phyloP scores from a whole-genome alignment of 2,113 vertebrate species.

The Edolisoma coerulescens region DNA sequence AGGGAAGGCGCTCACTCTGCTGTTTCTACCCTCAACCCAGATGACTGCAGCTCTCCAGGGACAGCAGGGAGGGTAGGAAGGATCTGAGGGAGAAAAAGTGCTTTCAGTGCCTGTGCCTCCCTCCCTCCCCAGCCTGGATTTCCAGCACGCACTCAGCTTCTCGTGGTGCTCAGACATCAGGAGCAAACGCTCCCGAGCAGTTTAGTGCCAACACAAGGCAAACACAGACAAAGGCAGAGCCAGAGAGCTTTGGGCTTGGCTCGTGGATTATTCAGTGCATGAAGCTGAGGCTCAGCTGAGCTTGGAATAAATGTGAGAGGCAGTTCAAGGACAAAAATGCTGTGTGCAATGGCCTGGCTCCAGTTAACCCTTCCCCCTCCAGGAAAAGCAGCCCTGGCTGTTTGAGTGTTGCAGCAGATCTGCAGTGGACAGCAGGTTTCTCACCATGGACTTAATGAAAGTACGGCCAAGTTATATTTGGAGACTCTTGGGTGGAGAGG shows the following conservation, averaged over 20 bases:
- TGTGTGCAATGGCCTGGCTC: background rate
- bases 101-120: background rate
- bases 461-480: background rate
- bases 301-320: background rate
- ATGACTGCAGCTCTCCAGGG: background rate
- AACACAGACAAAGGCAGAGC: background rate
- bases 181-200: background rate
- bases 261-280: fast-evolving
- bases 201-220: background rate
- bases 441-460: background rate
- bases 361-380: background rate
- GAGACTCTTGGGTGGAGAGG: background rate
- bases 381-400: background rate
- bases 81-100: background rate
- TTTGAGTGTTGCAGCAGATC: background rate
- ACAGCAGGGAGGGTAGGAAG: fast-evolving
- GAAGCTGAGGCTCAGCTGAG: background rate
- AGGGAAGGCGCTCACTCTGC: background rate
- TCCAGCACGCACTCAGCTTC: background rate
- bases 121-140: background rate
- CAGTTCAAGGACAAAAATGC: background rate
- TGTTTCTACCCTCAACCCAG: background rate
- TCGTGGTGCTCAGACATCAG: background rate
- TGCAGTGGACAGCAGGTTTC: background rate
- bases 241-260: background rate